Evolutionary conservation across 2,797 vertebrate species (phyloP), one percentile per base, ranked within the genome.

Genomic region (Macropus fuliginosus): DNA sequence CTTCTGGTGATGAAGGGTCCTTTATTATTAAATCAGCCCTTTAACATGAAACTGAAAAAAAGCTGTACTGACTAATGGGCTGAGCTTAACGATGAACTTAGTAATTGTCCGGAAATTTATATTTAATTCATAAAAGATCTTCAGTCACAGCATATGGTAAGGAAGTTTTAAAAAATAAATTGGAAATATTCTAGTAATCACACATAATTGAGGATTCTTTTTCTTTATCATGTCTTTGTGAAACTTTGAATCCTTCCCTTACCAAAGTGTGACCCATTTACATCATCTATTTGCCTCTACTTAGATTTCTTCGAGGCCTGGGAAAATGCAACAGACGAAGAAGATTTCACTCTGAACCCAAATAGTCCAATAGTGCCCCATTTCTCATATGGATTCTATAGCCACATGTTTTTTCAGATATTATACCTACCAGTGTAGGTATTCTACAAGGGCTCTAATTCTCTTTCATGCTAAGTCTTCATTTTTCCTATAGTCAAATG

Each of bases 61-160:
- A 96, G 95, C 97, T 91, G 92, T 50, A 24, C 54, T 96, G 92
- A 96, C 92, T 97, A 98, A 98, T 97, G 97, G 97, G 92, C 95
- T 98, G 97, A 98, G 96, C 96, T 98, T 98, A 98, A 97, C 97
- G 98, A 91, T 98, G 97, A 98, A 96, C 31, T 95, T 95, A 97
- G 94, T 98, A 98, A 98, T 98, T 98, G 97, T 97, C 95, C 95
- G 94, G 98, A 98, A 98, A 98, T 98, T 98, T 98, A 97, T 97
- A 98, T 96, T 98, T 98, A 98, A 98, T 98, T 98, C 97, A 98
- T 96, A 98, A 98, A 98, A 98, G 89, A 95, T 96, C 96, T 98
- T 98, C 97, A 98, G 98, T 98, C 97, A 97, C 95, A 97, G 89
- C 96, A 98, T 94, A 97, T 95, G 97, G 97, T 98, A 97, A 94